Evolutionary conservation across 2,888 invertebrate genomes (phyloP).

Genomic region (Caenorhabditis afra): DNA sequence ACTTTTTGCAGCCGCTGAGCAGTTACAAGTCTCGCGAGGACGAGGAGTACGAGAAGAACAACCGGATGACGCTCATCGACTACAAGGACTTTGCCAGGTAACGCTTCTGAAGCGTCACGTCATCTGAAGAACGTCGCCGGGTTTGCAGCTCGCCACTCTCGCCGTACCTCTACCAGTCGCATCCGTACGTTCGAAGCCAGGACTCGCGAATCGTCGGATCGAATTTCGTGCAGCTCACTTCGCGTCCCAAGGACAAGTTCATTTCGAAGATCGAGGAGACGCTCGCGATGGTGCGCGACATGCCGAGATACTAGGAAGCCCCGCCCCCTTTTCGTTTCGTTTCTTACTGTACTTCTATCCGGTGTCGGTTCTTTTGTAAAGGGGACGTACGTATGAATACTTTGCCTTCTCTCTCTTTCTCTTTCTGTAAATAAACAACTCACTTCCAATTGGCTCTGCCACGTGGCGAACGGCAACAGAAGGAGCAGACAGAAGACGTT

Average conservation of each 20-base stretch:
- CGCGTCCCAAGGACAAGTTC: slow-evolving; percentile 73
- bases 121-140: slow-evolving; percentile 19
- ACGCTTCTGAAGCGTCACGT: background rate
- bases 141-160: slow-evolving; percentile 76
- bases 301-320: slow-evolving; percentile 71
- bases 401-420: background rate
- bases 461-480: slow-evolving; percentile 26
- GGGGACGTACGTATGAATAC: background rate
- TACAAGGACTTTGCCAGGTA: slow-evolving; percentile 78
- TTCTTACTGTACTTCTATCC: slow-evolving; percentile 6
- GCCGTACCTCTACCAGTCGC: slow-evolving; percentile 77
- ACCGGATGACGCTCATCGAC: slow-evolving; percentile 76
- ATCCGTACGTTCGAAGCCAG: slow-evolving; percentile 74
- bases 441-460: slow-evolving; percentile 47
- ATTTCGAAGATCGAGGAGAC: slow-evolving; percentile 79
- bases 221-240: slow-evolving; percentile 78
- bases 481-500: background rate
- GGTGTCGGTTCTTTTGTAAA: slow-evolving; percentile 6
- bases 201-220: slow-evolving; percentile 80
- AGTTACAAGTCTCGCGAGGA: slow-evolving; percentile 69
- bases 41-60: slow-evolving; percentile 74
- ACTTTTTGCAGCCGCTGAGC: slow-evolving; percentile 48
- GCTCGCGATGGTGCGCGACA: slow-evolving; percentile 78
- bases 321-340: slow-evolving; percentile 9
- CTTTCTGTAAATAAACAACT: slow-evolving; percentile 11